Base-by-base conservation (phyloP, 2,113 vertebrate genomes). In the Epinephelus cyanopodus region DNA sequence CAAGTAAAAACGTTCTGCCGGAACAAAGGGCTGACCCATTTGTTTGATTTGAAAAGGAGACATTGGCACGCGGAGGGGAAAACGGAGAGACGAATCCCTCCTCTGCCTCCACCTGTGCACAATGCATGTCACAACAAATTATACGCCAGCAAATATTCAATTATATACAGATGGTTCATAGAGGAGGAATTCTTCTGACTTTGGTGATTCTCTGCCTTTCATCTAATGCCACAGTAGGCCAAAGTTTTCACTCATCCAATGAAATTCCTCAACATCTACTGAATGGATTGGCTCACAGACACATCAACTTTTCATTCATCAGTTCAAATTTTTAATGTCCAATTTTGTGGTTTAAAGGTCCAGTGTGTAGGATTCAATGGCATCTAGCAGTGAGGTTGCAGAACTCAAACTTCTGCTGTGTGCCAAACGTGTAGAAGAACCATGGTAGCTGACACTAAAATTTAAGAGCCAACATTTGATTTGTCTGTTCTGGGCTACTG, bases 21-120 rank as follows among this genome's bases (percentile, higher is more conserved):
- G 45, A 87, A 89, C 86, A 92, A 85, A 86, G 42, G 60, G 23
- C 77, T 85, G 83, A 85, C 87, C 89, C 83, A 87, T 89, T 92
- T 87, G 87, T 92, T 87, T 81, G 82, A 88, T 85, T 81, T 78
- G 64, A 87, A 91, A 87, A 72, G 80, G 80, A 72, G 47, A 65
- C 79, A 58, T 56, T 68, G 79, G 82, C 60, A 74, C n/a, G 42
- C 37, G 3, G 72, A 83, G 73, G 73, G 57, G 63, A 69, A 85
- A 78, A 82, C 3, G 6, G 33, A 84, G 54, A 65, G 74, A 74
- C 47, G 62, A 81, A 70, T 79, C 65, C 76, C 21, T 85, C 63
- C 11, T 73, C 57, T 83, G 18, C 60, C 58, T 81, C 84, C 81
- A 90, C 86, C 81, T 90, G 82, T 58, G 50, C 74, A 87, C 86